Evolutionary conservation across 1,140 invertebrate species (phyloP), one percentile per base, ranked within the genome.

Genomic region (Oedothorax gibbosus): DNA sequence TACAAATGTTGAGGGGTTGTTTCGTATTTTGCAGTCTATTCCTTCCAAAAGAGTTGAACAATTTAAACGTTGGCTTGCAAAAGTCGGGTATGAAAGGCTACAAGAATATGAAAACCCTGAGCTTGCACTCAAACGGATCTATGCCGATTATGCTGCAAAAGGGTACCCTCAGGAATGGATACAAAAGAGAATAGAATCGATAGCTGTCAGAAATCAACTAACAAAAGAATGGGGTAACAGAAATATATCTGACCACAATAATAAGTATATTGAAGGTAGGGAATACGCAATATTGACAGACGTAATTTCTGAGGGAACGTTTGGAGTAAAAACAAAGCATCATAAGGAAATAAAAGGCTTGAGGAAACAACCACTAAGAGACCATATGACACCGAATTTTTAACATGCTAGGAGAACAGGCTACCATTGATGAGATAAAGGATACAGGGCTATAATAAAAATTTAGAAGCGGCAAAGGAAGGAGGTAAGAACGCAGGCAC

Each of bases 1-100:
- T 71, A 71, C 68, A 71, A 71, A 71, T 71, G 68, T 71, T 71
- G 68, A 71, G 68, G 68, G 68, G 68, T 71, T 71, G 20, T 71
- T 71, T 12, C 68, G 68, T 71, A 71, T 71, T 18, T 49, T 71
- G 20, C 68, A 71, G 68, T 71, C 68, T 53, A 20, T 71, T 71
- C 68, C 68, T 71, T 71, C 68, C 51, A 71, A 71, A 71, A 71
- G 20, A 18, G 68, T 53, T 71, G 68, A 71, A 18, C 68, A 53
- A 18, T 71, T 71, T 71, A 71, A 71, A 71, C 68, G 68, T 71
- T 71, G 68, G 68, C 68, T 71, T 71, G 68, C 68, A 71, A 71
- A 71, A 71, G 68, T 71, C 68, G 68, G 68, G 68, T 71, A 71
- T 71, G 68, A 71, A 71, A 71, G 68, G 18, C n/a, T 71, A 71